Base-by-base conservation (phyloP, 2,888 invertebrate species). In the Eilema caniola region DNA sequence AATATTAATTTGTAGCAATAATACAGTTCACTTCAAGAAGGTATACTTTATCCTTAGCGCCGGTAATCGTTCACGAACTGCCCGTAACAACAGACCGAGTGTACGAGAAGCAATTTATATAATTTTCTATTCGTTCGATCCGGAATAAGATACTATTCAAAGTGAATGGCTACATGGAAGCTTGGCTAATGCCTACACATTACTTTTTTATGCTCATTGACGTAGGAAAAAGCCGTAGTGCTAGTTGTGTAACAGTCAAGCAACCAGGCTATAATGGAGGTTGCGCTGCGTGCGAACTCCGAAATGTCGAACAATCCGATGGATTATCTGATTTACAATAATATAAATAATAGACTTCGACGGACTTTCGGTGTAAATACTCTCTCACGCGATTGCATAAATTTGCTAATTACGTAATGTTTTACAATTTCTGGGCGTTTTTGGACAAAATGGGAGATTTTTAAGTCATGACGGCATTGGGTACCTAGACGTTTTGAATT, bases 21-120 rank as follows among this genome's bases (percentile, higher is more conserved):
- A 71, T 71, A 71, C 70, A 59, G 71, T 73, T 76, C 76, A 76
- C 77, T n/a, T 78, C 77, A 83, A 80, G 85, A 86, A 87, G 85
- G 79, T 81, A 81, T 78, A 86, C 84, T 81, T 73, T 71, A 69
- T 70, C 80, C 71, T 75, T 71, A 74, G 69, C 67, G 62, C 82
- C 79, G 81, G 86, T 90, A 89, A 91, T 90, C 89, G 90, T 89
- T 86, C 87, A 88, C 88, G 88, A 88, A 79, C 81, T 81, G 76
- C 70, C 83, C 85, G 85, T 85, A 86, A 87, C 80, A 79, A 81
- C 73, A 77, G 80, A 77, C 75, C 74, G 75, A 80, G 88, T 88
- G 88, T 88, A 90, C 86, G 85, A 89, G 89, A 88, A 90, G 90
- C 90, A 90, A 91, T 91, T 92, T 90, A 90, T 91, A 89, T 90